phyloP scores from a whole-genome alignment of 2,888 invertebrate species.

The Coleophora deauratella region DNA sequence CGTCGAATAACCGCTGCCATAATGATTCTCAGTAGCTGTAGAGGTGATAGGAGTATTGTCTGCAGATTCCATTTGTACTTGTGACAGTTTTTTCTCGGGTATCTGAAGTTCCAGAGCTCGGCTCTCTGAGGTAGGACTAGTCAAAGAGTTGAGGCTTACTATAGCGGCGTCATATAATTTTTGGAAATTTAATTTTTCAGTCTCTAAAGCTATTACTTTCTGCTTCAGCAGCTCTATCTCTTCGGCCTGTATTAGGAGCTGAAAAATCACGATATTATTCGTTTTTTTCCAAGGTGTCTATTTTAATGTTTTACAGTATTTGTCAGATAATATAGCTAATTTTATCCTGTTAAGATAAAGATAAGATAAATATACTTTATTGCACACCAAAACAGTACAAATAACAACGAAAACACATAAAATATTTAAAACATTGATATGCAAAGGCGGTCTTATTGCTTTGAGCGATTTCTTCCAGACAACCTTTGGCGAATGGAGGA shows the following conservation, averaged over 20 bases:
- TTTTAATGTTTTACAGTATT: no score
- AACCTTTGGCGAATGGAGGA: no score
- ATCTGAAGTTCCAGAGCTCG: constrained; percentile 48
- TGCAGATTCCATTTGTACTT: constrained; percentile 25
- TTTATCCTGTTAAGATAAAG: no score
- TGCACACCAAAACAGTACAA: no score
- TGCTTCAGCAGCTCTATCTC: constrained; percentile 73
- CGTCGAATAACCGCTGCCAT: constrained; percentile 65
- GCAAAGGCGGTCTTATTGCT: no score
- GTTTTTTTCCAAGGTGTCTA: no score
- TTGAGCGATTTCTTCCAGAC: no score
- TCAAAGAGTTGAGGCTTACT: constrained; percentile 61
- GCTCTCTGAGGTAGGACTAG: constrained; percentile 54
- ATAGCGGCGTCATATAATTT: constrained; percentile 67
- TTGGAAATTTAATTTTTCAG: constrained; percentile 74
- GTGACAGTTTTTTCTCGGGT: constrained; percentile 40
- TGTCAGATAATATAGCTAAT: no score
- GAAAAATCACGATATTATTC: constrained; percentile 15
- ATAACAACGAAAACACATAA: no score
- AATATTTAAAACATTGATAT: no score
- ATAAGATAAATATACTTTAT: no score
- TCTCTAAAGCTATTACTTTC: constrained; percentile 67
- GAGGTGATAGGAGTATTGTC: constrained; percentile 50
- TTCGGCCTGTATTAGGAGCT: constrained; percentile 66
- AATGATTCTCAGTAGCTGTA: constrained; percentile 63